phyloP scores from a whole-genome alignment of 1,140 invertebrate species.

The Papilio polyxenes region DNA sequence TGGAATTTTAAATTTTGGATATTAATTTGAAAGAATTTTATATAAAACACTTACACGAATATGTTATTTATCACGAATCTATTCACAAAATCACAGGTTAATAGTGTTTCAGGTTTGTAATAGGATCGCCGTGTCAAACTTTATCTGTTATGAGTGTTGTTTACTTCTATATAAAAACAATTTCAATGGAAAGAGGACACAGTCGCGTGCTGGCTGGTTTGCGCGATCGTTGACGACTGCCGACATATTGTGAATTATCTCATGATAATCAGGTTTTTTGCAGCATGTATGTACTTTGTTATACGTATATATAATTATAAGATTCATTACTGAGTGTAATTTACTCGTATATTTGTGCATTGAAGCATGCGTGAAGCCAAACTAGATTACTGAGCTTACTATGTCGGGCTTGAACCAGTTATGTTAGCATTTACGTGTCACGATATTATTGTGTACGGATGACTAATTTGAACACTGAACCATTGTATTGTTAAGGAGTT shows the following conservation, averaged over 20 bases:
- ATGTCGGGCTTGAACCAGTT: background rate
- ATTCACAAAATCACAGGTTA: background rate
- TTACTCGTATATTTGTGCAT: background rate
- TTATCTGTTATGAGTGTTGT: background rate
- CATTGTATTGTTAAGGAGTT: too few relatives aligned
- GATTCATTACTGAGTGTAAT: background rate
- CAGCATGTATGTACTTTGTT: background rate
- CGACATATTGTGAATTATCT: background rate
- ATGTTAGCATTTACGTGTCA: background rate
- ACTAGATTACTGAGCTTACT: background rate
- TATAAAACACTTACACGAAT: background rate
- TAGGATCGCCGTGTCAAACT: background rate
- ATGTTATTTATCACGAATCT: background rate
- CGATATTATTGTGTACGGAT: too few relatives aligned
- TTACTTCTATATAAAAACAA: background rate
- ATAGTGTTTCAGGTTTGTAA: background rate
- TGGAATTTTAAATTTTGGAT: too few relatives aligned
- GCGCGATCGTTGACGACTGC: background rate
- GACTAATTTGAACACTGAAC: too few relatives aligned
- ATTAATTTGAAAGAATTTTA: too few relatives aligned
- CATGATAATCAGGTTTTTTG: constrained; percentile 8
- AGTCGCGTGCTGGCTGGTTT: background rate
- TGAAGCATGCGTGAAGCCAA: background rate
- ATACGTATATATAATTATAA: background rate
- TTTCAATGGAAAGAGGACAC: background rate